phyloP scores from a whole-genome alignment of 1,140 invertebrate genomes.

The Danaus plexippus region DNA sequence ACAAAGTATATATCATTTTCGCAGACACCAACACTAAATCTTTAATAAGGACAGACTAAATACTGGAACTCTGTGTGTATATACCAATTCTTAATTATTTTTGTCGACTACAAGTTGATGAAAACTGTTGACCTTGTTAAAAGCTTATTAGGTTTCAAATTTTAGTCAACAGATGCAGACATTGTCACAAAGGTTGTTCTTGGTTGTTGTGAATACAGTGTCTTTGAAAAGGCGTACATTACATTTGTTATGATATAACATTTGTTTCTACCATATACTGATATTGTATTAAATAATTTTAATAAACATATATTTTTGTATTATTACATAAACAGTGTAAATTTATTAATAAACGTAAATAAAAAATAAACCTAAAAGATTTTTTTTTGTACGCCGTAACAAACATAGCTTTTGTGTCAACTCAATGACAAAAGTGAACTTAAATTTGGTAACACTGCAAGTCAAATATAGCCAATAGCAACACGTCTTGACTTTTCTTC shows the following conservation, averaged over 20 bases:
- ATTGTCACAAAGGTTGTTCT: slow-evolving; percentile 69
- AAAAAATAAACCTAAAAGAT: too few species aligned
- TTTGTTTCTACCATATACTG: not conserved
- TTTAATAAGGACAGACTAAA: slow-evolving; percentile 45
- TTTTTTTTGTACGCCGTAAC: slow-evolving; percentile 15
- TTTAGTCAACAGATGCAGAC: slow-evolving; percentile 73
- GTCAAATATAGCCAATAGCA: slow-evolving; percentile 15
- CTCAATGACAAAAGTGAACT: slow-evolving; percentile 14
- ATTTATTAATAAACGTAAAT: too few species aligned
- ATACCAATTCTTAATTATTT: slow-evolving; percentile 66
- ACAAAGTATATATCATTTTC: slow-evolving; percentile 70
- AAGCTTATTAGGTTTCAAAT: slow-evolving; percentile 73
- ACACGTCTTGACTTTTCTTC: slow-evolving; percentile 3
- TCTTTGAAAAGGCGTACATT: slow-evolving; percentile 36
- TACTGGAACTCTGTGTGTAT: slow-evolving; percentile 44
- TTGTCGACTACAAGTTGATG: slow-evolving; percentile 65
- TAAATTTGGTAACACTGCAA: slow-evolving; percentile 16
- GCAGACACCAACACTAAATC: slow-evolving; percentile 61
- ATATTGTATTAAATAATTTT: too few species aligned
- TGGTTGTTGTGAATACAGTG: slow-evolving; percentile 40
- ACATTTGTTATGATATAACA: not conserved
- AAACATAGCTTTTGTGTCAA: slow-evolving; percentile 27
- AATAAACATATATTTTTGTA: too few species aligned
- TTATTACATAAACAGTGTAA: too few species aligned
- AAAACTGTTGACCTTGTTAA: slow-evolving; percentile 74